A percentile compares a stretch with the other conserved stretches of the same genome.
These are phyloP conservation scores for Clarias macrocephalus DNA, from an alignment of 2,113 vertebrate species.

Conservation along the genomic window DNA sequence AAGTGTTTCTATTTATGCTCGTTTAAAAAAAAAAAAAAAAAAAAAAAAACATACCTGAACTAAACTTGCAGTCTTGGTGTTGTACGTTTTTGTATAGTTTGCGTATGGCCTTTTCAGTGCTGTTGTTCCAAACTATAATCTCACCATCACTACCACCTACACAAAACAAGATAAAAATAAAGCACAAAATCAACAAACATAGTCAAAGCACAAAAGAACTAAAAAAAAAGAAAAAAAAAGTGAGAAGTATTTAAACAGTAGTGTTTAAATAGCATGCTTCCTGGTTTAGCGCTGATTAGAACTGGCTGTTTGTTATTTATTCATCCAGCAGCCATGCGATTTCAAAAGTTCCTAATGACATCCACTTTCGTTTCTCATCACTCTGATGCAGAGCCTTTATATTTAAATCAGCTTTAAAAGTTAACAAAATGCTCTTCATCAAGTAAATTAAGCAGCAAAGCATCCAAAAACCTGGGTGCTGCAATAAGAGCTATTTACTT, in stretches of 20 bases:
- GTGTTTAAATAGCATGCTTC: slow-evolving; percentile 5
- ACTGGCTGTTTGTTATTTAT: slow-evolving; percentile 41
- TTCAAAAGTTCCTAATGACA: slow-evolving; percentile 35
- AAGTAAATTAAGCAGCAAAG: background rate
- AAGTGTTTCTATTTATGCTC: background rate
- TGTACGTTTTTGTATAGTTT: slow-evolving; percentile 60
- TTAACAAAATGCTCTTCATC: background rate
- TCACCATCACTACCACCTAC: slow-evolving; percentile 74
- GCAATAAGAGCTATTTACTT: background rate
- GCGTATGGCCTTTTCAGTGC: slow-evolving; percentile 71
- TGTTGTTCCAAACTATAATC: slow-evolving; percentile 77
- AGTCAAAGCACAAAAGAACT: background rate
- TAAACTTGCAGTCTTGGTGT: slow-evolving; percentile 51
- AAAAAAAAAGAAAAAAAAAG: background rate
- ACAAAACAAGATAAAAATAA: slow-evolving; percentile 39
- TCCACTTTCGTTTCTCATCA: slow-evolving; percentile 16
- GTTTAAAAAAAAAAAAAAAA: background rate
- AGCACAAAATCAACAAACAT: background rate
- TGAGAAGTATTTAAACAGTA: slow-evolving; percentile 15
- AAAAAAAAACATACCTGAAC: slow-evolving; percentile 55
- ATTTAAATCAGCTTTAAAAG: background rate
- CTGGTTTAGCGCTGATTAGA: slow-evolving; percentile 31
- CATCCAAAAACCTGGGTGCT: background rate
- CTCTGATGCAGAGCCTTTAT: background rate
- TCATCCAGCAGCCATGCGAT: slow-evolving; percentile 43